Conservation (phyloP, 2,888 invertebrate species). For the Colostygia pectinataria region DNA sequence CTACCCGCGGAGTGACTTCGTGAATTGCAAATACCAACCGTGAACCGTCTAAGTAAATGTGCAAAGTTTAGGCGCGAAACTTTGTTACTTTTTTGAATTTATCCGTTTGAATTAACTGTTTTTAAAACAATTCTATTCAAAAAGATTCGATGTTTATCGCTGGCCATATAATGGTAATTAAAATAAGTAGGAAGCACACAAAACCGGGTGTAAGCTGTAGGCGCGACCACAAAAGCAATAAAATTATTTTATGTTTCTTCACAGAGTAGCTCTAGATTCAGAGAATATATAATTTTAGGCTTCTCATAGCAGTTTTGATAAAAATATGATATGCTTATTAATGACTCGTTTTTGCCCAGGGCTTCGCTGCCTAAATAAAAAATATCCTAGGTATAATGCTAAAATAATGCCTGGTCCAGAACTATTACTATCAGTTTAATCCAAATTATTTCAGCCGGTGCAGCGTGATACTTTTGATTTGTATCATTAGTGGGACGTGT, state of each 20-base stretch:
- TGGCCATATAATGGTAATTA: constrained; percentile 68
- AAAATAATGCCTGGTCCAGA: no score
- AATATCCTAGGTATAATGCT: no score
- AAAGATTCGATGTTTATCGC: constrained; percentile 60
- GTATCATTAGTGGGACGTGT: no score
- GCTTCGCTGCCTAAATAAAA: no score
- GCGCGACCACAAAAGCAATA: constrained; percentile 64
- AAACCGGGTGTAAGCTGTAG: constrained; percentile 66
- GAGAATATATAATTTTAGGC: constrained; percentile 35
- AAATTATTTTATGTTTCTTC: constrained; percentile 62
- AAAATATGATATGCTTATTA: no score
- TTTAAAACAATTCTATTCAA: constrained; percentile 60
- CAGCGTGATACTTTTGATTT: no score
- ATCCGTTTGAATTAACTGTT: constrained; percentile 48
- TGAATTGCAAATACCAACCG: constrained; percentile 76
- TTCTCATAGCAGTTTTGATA: no score
- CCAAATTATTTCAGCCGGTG: no score
- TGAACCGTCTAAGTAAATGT: constrained; percentile 53
- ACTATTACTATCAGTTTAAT: no score
- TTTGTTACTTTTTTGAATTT: constrained; percentile 36
- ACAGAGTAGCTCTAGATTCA: constrained; percentile 50
- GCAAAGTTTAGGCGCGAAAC: constrained; percentile 47
- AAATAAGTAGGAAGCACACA: constrained; percentile 71
- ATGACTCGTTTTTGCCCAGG: no score
- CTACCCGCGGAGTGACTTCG: constrained; percentile 70